Conservation (phyloP, 1,140 invertebrate species). For the Planococcus citri region DNA sequence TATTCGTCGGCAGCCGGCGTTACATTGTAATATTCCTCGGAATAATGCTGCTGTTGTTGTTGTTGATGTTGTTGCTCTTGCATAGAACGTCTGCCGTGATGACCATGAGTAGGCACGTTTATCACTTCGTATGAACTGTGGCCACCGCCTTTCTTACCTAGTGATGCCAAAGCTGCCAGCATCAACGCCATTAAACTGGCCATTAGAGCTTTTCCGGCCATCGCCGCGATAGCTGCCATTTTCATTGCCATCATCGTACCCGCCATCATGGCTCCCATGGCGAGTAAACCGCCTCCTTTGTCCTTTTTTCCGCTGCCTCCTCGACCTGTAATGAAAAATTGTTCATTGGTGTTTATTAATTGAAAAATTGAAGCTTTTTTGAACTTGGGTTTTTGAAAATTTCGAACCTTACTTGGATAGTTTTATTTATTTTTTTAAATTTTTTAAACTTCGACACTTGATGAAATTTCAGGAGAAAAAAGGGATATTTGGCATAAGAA, state of each 20-base stretch:
- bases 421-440: too few species aligned
- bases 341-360: neutral
- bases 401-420: too few species aligned
- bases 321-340: neutral
- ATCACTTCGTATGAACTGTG: constrained; percentile 30
- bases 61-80: neutral
- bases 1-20: neutral
- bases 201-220: constrained; percentile 71
- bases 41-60: neutral
- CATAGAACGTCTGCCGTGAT: constrained; percentile 24
- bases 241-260: constrained; percentile 25
- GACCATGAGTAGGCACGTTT: constrained; percentile 30
- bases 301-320: constrained; percentile 24
- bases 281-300: constrained; percentile 25
- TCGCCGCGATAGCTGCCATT: constrained; percentile 44
- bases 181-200: constrained; percentile 62
- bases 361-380: too few species aligned
- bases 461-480: too few species aligned
- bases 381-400: too few species aligned
- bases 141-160: constrained; percentile 32
- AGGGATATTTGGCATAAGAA: too few species aligned
- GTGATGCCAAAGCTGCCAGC: constrained; percentile 38
- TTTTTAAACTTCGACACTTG: too few species aligned
- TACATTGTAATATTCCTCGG: neutral
- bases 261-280: constrained; percentile 23